phyloP scores from a whole-genome alignment of 2,888 invertebrate genomes.

The Drosophila falleni region DNA sequence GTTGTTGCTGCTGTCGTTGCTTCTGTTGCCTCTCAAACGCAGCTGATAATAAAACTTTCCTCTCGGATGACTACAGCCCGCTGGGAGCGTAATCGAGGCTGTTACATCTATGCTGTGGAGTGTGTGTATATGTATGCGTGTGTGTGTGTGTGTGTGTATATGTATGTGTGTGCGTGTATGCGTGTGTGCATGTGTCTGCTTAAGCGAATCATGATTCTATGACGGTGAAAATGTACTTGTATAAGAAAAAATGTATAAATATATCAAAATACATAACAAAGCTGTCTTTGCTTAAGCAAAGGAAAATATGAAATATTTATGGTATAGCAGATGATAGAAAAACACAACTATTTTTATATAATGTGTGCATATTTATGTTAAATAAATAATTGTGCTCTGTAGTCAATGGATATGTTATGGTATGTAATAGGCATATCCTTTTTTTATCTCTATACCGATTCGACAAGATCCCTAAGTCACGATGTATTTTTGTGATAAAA shows the following conservation, averaged over 20 bases:
- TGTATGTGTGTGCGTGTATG: constrained; percentile 22
- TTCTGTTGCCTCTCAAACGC: constrained; percentile 70
- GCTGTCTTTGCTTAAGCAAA: constrained; percentile 13
- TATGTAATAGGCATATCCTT: not conserved
- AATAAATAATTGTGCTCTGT: not conserved
- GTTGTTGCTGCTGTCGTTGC: constrained; percentile 53
- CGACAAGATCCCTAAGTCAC: too few species aligned
- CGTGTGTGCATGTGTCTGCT: constrained; percentile 32
- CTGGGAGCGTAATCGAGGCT: constrained; percentile 83
- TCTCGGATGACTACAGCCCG: constrained; percentile 73
- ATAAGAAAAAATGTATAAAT: constrained; percentile 23
- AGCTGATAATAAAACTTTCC: constrained; percentile 82
- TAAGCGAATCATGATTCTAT: constrained; percentile 49
- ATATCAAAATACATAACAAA: constrained; percentile 21
- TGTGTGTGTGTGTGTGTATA: constrained; percentile 32
- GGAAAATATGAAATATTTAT: constrained; percentile 4
- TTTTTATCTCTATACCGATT: too few species aligned
- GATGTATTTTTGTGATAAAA: too few species aligned
- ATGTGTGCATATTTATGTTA: not conserved
- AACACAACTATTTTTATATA: not conserved
- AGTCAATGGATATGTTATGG: not conserved
- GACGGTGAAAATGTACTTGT: constrained; percentile 26
- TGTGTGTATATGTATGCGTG: constrained; percentile 14
- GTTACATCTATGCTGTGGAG: constrained; percentile 61
- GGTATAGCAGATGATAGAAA: constrained; percentile 1